These are phyloP conservation scores for Tiliqua scincoides DNA, from an alignment of 2,113 vertebrate genomes.

Conservation along the genomic window DNA sequence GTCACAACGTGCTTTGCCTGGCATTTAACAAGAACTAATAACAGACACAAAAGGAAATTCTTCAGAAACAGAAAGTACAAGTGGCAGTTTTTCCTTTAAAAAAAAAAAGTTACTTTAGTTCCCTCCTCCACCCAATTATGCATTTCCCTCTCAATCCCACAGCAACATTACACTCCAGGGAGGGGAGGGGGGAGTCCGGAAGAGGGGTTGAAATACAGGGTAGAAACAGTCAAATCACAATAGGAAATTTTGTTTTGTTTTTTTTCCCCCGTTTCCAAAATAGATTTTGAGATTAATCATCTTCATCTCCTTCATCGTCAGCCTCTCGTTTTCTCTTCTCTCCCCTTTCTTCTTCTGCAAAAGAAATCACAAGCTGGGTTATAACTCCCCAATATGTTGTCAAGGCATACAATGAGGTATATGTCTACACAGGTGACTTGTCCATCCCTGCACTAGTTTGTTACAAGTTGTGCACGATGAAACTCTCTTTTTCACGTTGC, in stretches of 20 bases:
- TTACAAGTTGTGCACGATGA: no score
- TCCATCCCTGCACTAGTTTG: no score
- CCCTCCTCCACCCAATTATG: constrained; percentile 77
- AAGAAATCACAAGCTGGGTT: constrained; percentile 11
- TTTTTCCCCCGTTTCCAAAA: constrained; percentile 60
- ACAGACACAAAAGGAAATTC: constrained; percentile 66
- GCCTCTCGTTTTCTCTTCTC: constrained; percentile 97
- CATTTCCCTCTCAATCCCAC: constrained; percentile 85
- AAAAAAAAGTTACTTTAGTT: constrained; percentile 74
- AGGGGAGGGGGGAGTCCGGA: constrained; percentile 46
- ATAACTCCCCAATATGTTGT: neutral
- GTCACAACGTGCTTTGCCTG: constrained; percentile 59
- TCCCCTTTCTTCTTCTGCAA: constrained; percentile 85
- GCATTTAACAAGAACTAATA: constrained; percentile 65
- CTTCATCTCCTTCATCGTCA: constrained; percentile 93
- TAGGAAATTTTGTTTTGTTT: constrained; percentile 69
- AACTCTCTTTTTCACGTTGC: no score
- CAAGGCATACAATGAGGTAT: no score
- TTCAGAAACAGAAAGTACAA: constrained; percentile 61
- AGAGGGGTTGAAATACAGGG: constrained; percentile 75
- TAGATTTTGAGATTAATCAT: constrained; percentile 84
- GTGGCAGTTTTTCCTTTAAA: neutral
- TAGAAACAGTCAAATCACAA: constrained; percentile 95
- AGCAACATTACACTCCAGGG: constrained; percentile 85
- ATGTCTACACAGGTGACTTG: no score